Conservation (phyloP, 2,113 vertebrate genomes). For the Sigmodon hispidus region DNA sequence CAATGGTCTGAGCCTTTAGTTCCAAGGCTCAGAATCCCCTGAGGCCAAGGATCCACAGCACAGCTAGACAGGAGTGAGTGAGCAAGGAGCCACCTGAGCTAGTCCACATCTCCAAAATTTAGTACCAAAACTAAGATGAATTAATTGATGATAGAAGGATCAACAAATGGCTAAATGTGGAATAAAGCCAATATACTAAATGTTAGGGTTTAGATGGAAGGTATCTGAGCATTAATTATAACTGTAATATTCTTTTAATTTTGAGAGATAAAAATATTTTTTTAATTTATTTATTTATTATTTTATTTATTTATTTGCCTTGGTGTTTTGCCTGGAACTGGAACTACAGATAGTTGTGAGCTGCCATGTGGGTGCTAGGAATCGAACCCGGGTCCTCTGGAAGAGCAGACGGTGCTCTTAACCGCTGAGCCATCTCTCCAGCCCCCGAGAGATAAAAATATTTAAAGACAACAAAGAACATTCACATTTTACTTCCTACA, state of each 20-base stretch:
- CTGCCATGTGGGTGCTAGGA: too few relatives aligned
- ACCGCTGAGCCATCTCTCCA: too few relatives aligned
- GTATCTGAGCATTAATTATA: background rate
- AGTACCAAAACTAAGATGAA: constrained; percentile 32
- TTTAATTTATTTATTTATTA: too few relatives aligned
- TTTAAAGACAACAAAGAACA: background rate
- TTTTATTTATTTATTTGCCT: too few relatives aligned
- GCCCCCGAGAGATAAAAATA: too few relatives aligned
- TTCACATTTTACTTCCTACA: background rate
- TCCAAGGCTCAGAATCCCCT: background rate
- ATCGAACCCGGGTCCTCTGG: too few relatives aligned
- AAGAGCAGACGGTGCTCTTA: too few relatives aligned
- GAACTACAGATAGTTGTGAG: too few relatives aligned
- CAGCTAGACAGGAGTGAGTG: background rate
- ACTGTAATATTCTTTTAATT: constrained; percentile 36
- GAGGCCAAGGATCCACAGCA: background rate
- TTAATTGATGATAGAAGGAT: background rate
- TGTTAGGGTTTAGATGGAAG: background rate
- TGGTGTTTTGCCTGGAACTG: too few relatives aligned
- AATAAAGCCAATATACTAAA: constrained; percentile 46
- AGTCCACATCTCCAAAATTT: constrained; percentile 10
- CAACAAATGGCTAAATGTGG: background rate
- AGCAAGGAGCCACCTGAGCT: background rate
- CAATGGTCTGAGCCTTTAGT: background rate
- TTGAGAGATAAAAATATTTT: constrained; percentile 17